phyloP scores from a whole-genome alignment of 2,113 vertebrate species.

The Halichoerus grypus region DNA sequence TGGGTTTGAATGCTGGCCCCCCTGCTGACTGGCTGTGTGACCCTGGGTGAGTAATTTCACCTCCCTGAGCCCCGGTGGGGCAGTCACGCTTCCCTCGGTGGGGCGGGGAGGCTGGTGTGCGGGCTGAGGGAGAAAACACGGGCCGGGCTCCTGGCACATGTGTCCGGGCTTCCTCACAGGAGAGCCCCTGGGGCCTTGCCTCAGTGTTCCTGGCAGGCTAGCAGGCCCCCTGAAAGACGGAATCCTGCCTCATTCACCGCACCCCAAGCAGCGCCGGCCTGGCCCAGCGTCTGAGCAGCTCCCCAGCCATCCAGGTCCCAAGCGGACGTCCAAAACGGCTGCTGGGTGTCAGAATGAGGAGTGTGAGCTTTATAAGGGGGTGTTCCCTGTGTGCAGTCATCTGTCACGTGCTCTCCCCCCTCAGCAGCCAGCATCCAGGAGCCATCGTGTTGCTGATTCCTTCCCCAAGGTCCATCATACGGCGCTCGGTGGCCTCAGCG shows the following conservation, averaged over 20 bases:
- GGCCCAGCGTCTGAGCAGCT: not conserved
- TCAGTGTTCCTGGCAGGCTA: not conserved
- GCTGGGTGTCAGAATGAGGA: too few relatives aligned
- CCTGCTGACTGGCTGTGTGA: not conserved
- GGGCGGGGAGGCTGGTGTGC: not conserved
- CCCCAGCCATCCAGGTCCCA: not conserved
- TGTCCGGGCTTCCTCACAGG: not conserved
- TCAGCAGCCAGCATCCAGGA: fast-evolving
- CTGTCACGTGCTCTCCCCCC: fast-evolving
- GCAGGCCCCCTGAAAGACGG: not conserved
- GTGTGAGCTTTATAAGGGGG: fast-evolving
- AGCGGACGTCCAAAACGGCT: not conserved
- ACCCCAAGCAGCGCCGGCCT: not conserved
- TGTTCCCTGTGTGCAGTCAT: fast-evolving
- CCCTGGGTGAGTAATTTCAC: too few relatives aligned
- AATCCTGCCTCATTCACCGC: not conserved
- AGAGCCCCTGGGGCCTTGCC: not conserved
- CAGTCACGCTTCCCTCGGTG: not conserved
- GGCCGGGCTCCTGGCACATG: not conserved
- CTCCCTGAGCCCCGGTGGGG: not conserved
- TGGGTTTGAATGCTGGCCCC: not conserved
- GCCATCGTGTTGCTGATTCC: fast-evolving
- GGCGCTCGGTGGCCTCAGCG: not conserved
- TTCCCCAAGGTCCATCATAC: fast-evolving
- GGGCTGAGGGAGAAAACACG: not conserved